These are phyloP conservation scores for Lingula anatina DNA, from an alignment of 2,888 invertebrate genomes.

Conservation along the genomic window DNA sequence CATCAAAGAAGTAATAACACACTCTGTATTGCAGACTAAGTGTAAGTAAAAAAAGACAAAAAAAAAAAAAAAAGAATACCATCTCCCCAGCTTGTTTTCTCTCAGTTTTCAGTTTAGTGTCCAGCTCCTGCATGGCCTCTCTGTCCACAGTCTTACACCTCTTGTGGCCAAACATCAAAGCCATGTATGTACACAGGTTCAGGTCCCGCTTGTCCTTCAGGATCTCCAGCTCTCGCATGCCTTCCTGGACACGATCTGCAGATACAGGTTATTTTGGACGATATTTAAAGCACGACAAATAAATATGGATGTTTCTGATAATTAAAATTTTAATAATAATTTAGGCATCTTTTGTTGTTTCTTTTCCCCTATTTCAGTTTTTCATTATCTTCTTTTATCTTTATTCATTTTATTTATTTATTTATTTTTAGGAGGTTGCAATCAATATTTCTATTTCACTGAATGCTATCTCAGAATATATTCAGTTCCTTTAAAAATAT, in stretches of 20 bases:
- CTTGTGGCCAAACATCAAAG: constrained; percentile 73
- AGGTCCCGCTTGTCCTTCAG: constrained; percentile 67
- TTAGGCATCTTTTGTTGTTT: too few relatives aligned
- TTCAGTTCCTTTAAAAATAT: too few relatives aligned
- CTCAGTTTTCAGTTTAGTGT: constrained; percentile 71
- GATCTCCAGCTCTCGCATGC: constrained; percentile 70
- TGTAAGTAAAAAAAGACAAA: background rate
- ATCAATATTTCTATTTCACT: too few relatives aligned
- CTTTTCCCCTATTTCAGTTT: too few relatives aligned
- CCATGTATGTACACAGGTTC: constrained; percentile 68
- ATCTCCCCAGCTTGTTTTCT: constrained; percentile 63
- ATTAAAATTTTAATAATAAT: too few relatives aligned
- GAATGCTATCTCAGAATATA: too few relatives aligned
- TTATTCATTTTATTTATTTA: too few relatives aligned
- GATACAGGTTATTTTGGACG: too few relatives aligned
- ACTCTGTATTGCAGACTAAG: background rate
- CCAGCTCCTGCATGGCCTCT: constrained; percentile 67
- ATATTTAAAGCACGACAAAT: too few relatives aligned
- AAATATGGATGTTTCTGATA: too few relatives aligned
- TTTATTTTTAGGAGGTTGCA: too few relatives aligned
- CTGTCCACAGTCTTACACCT: constrained; percentile 60
- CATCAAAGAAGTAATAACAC: background rate
- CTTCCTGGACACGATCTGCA: constrained; percentile 65
- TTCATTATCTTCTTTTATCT: too few relatives aligned
- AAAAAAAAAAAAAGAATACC: constrained; percentile 21